Evolutionary conservation across 2,888 invertebrate species (phyloP).

Genomic region (Fabriciana adippe): DNA sequence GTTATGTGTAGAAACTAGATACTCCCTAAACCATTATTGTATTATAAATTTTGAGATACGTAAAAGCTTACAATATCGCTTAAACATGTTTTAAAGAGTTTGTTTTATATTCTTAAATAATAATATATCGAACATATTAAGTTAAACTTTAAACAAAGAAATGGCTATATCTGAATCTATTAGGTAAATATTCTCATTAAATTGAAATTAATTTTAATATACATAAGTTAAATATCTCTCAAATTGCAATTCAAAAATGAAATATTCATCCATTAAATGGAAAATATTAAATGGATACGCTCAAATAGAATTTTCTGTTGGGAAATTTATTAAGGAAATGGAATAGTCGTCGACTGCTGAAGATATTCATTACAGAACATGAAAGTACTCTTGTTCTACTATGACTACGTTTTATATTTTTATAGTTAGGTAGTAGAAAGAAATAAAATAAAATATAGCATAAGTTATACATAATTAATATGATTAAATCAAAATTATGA

Average conservation of each 20-base stretch:
- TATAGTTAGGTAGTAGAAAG: too few species aligned
- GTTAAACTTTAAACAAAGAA: background rate
- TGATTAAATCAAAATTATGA: too few species aligned
- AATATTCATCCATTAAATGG: conserved; percentile 5
- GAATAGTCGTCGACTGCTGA: conserved; percentile 46
- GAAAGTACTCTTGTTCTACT: too few species aligned
- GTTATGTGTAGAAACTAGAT: background rate
- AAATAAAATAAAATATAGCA: too few species aligned
- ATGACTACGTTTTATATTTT: background rate
- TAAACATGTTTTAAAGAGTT: background rate
- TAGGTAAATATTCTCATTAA: too few species aligned
- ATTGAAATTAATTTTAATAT: too few species aligned
- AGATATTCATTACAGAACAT: conserved; percentile 34
- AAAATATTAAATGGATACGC: conserved; percentile 13
- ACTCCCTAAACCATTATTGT: background rate
- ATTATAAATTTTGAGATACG: background rate
- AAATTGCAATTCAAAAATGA: conserved; percentile 4
- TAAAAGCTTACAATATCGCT: background rate
- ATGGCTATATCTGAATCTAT: too few species aligned
- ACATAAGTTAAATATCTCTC: too few species aligned
- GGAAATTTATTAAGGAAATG: conserved; percentile 49
- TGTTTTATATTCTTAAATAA: background rate
- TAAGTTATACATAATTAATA: too few species aligned
- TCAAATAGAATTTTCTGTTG: conserved; percentile 10
- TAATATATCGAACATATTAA: background rate